Evolutionary conservation across 2,113 vertebrate species (phyloP).

Genomic region (Pygoscelis antarcticus): DNA sequence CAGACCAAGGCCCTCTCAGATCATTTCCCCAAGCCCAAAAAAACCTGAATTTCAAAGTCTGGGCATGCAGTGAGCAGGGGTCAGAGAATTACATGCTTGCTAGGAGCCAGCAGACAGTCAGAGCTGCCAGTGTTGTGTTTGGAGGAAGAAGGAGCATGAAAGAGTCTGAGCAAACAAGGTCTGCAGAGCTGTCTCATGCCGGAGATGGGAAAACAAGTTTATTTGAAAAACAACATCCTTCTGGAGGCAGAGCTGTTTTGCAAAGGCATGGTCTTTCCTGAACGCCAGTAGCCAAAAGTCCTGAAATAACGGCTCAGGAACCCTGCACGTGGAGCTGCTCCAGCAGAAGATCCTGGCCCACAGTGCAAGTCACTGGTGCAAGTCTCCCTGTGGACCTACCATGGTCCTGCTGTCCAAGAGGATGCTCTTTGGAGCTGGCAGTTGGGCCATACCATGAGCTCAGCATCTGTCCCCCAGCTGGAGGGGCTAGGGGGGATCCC

Average conservation of each 20-base stretch:
- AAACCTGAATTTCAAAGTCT: neutral
- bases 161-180: constrained; percentile 57
- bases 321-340: neutral
- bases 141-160: constrained; percentile 20
- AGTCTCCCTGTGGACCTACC: neutral
- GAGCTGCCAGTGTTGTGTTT: constrained; percentile 62
- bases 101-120: constrained; percentile 43
- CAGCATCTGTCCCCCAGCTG: neutral
- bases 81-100: neutral
- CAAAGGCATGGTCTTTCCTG: neutral
- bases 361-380: neutral
- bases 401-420: neutral
- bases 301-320: neutral
- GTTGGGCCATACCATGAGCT: neutral
- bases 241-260: neutral
- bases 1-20: neutral
- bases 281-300: neutral
- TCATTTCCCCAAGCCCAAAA: neutral
- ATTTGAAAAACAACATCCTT: constrained; percentile 30
- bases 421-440: neutral
- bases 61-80: neutral
- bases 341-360: neutral
- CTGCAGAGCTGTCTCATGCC: neutral
- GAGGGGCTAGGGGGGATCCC: neutral
- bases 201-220: constrained; percentile 43